Percentiles rank a stretch among this genome's conserved stretches.
phyloP scores from a whole-genome alignment of 2,888 invertebrate species.

The Dascillus cervinus region DNA sequence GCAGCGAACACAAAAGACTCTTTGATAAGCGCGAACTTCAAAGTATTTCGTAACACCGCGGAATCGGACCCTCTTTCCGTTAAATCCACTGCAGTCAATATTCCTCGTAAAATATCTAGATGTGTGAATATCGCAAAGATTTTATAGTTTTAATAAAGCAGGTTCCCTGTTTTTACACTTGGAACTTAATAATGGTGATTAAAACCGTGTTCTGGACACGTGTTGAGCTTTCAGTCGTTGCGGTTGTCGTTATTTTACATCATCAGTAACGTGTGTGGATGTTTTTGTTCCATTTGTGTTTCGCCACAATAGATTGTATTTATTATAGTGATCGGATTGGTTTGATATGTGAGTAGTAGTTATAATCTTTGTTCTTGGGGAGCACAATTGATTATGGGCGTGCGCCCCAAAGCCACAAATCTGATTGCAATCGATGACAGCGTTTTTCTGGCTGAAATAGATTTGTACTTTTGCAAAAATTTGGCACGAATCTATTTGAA shows the following conservation, averaged over 20 bases:
- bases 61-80: conserved; percentile 34
- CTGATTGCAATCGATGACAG: conserved; percentile 24
- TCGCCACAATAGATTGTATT: conserved; percentile 35
- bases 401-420: conserved; percentile 23
- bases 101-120: too few relatives aligned
- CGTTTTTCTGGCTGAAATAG: too few relatives aligned
- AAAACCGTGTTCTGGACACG: conserved; percentile 16
- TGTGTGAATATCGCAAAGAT: too few relatives aligned
- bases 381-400: conserved; percentile 25
- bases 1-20: conserved; percentile 42
- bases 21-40: conserved; percentile 41
- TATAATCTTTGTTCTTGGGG: conserved; percentile 23
- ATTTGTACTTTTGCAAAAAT: too few relatives aligned
- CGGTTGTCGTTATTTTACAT: conserved; percentile 36
- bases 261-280: conserved; percentile 34
- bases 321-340: conserved; percentile 31
- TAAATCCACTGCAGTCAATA: too few relatives aligned
- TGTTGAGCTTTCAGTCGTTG: conserved; percentile 13
- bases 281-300: conserved; percentile 41
- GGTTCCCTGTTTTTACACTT: too few relatives aligned
- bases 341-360: conserved; percentile 27
- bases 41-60: conserved; percentile 39
- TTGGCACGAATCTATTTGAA: background rate
- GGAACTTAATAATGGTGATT: conserved; percentile 17
- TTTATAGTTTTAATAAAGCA: too few relatives aligned